phyloP scores from a whole-genome alignment of 1,140 invertebrate genomes.

The Caenorhabditis remanei region DNA sequence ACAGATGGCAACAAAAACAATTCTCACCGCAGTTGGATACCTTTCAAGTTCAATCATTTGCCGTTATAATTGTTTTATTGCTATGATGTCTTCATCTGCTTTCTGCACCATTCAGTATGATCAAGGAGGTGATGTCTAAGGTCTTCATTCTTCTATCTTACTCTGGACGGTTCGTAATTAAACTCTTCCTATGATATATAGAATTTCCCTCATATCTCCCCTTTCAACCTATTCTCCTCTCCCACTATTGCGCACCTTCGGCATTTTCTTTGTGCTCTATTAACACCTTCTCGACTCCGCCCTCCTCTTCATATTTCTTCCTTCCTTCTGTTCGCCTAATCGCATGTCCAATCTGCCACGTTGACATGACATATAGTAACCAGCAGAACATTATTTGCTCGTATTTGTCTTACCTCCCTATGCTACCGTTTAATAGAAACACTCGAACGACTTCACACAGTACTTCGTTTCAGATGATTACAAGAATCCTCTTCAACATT shows the following conservation, averaged over 20 bases:
- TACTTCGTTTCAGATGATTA: not conserved
- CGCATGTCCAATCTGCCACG: not conserved
- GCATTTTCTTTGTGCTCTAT: constrained; percentile 5
- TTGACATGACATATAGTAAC: not conserved
- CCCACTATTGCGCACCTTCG: not conserved
- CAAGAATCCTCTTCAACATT: not conserved
- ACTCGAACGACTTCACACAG: not conserved
- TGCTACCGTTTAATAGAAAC: not conserved
- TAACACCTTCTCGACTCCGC: constrained; percentile 24
- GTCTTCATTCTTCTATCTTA: too few species aligned
- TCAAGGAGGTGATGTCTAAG: too few species aligned
- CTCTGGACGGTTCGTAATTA: too few species aligned
- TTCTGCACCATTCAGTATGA: too few species aligned
- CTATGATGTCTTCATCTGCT: too few species aligned
- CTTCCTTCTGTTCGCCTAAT: constrained; percentile 44
- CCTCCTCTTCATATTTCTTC: not conserved
- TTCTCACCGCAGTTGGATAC: not conserved
- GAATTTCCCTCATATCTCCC: too few species aligned
- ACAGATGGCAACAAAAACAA: constrained; percentile 5
- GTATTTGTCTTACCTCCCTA: not conserved
- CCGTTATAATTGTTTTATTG: too few species aligned
- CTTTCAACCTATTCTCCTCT: not conserved
- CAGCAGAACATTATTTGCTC: not conserved
- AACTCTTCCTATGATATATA: too few species aligned
- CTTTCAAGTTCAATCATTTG: not conserved